A percentile compares a stretch with the other conserved stretches of the same genome.
Conservation (phyloP, 1,140 invertebrate genomes). For the Limonius californicus region DNA sequence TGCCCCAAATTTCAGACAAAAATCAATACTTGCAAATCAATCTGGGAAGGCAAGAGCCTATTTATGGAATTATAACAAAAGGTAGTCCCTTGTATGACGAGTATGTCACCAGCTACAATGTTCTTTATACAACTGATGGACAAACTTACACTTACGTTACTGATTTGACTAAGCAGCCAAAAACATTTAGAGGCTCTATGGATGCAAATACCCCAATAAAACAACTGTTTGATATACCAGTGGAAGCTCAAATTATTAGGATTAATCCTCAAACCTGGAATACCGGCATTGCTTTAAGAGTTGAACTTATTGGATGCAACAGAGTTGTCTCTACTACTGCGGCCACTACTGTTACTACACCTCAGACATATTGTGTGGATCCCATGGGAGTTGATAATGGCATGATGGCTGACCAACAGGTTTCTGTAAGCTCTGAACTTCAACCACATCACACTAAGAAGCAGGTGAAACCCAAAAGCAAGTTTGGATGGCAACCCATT, state of each 20-base stretch:
- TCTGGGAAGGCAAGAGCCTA: slow-evolving; percentile 56
- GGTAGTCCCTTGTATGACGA: slow-evolving; percentile 59
- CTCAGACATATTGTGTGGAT: slow-evolving; percentile 52
- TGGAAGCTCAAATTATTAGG: slow-evolving; percentile 68
- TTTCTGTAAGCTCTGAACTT: slow-evolving; percentile 49
- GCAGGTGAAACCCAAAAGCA: slow-evolving; percentile 48
- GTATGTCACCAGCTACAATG: slow-evolving; percentile 72
- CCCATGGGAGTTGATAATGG: slow-evolving; percentile 62
- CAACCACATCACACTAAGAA: slow-evolving; percentile 36
- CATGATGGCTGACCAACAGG: slow-evolving; percentile 54
- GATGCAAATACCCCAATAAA: slow-evolving; percentile 36
- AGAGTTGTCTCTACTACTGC: slow-evolving; percentile 27
- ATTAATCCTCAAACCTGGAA: slow-evolving; percentile 75
- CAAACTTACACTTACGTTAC: slow-evolving; percentile 30
- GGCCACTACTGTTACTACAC: slow-evolving; percentile 11
- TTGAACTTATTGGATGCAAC: slow-evolving; percentile 75
- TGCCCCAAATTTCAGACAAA: slow-evolving; percentile 52
- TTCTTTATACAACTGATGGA: slow-evolving; percentile 57
- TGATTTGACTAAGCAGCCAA: slow-evolving; percentile 28
- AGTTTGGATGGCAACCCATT: slow-evolving; percentile 57
- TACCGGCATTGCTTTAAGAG: slow-evolving; percentile 63
- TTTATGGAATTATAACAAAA: slow-evolving; percentile 69
- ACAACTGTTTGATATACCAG: slow-evolving; percentile 63
- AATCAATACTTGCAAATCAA: slow-evolving; percentile 70
- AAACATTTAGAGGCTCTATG: slow-evolving; percentile 6